phyloP scores from a whole-genome alignment of 2,888 invertebrate genomes.

The Thera britannica region DNA sequence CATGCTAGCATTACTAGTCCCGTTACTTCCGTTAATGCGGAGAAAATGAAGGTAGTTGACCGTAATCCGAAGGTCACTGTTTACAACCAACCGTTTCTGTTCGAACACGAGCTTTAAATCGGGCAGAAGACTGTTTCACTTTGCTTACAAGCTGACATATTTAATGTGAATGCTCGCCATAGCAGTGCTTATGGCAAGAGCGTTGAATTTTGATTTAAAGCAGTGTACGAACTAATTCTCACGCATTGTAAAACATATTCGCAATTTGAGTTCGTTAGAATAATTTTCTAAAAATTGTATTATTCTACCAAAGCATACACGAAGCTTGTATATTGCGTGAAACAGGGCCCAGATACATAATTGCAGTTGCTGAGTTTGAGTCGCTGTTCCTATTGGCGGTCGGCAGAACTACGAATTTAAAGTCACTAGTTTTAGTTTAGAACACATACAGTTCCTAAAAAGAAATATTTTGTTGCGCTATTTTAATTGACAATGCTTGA shows the following conservation, averaged over 20 bases:
- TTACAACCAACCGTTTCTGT: conserved; percentile 54
- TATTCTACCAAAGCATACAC: background rate
- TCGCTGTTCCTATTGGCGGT: conserved; percentile 13
- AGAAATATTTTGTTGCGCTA: conserved; percentile 47
- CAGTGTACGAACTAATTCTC: background rate
- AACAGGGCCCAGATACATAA: conserved; percentile 3
- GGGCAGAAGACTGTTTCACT: conserved; percentile 3
- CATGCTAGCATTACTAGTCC: conserved; percentile 40
- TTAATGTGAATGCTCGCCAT: background rate
- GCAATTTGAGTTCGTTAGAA: background rate
- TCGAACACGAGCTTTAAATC: conserved; percentile 46
- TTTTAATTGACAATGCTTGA: conserved; percentile 47
- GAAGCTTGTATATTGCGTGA: conserved; percentile 15
- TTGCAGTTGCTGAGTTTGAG: background rate
- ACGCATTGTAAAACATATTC: background rate
- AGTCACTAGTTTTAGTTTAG: conserved; percentile 62
- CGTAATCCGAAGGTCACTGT: conserved; percentile 68
- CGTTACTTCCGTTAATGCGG: conserved; percentile 39
- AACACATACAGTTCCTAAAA: conserved; percentile 68
- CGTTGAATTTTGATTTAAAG: background rate
- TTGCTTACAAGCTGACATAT: conserved; percentile 8
- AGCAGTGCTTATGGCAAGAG: background rate
- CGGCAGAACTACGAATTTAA: conserved; percentile 61
- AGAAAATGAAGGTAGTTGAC: conserved; percentile 68
- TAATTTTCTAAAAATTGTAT: background rate